Conservation (phyloP, 2,888 invertebrate species). For the Cataglyphis albicans region DNA sequence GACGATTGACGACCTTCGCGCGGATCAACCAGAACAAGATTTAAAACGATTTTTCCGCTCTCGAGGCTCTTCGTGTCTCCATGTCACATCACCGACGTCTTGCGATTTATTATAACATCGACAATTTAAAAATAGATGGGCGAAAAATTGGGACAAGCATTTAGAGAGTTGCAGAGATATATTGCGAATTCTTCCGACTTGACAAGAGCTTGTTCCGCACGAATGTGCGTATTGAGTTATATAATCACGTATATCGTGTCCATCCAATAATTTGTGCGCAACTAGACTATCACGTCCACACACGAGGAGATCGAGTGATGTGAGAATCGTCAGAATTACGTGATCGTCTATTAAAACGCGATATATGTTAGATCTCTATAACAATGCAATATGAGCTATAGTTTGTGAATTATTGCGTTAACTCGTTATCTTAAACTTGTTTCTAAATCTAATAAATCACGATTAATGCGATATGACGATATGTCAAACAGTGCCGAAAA, state of each 20-base stretch:
- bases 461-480: neutral
- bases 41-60: constrained; percentile 23
- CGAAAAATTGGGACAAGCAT: neutral
- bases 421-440: neutral
- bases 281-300: neutral
- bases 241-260: constrained; percentile 24
- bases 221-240: constrained; percentile 32
- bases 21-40: constrained; percentile 31
- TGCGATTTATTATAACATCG: neutral
- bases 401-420: constrained; percentile 13
- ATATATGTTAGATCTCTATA: neutral
- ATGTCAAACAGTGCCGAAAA: neutral
- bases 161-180: neutral
- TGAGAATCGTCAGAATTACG: constrained; percentile 51
- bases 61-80: neutral
- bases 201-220: neutral
- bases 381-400: neutral
- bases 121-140: constrained; percentile 28
- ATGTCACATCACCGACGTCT: neutral
- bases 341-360: constrained; percentile 58
- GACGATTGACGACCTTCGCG: constrained; percentile 37
- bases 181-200: neutral
- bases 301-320: constrained; percentile 1
- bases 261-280: constrained; percentile 37
- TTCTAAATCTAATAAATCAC: neutral